phyloP scores from a whole-genome alignment of 2,113 vertebrate genomes.

The Sturnira hondurensis region DNA sequence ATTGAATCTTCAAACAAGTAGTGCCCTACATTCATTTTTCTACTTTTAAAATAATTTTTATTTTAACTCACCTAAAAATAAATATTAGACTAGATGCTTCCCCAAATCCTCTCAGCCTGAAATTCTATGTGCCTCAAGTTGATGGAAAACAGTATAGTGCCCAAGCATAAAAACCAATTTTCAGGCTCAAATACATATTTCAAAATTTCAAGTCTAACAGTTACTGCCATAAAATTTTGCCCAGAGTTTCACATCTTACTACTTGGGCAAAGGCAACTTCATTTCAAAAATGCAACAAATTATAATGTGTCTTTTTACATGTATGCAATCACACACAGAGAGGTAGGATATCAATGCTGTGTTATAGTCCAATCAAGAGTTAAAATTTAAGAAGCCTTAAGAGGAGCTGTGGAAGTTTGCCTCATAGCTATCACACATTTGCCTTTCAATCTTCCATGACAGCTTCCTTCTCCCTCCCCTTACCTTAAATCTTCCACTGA shows the following conservation, averaged over 20 bases:
- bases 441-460: neutral
- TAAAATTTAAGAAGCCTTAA: conserved; percentile 35
- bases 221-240: conserved; percentile 1
- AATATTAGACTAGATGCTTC: conserved; percentile 36
- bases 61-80: conserved; percentile 59
- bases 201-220: conserved; percentile 25
- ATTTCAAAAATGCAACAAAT: conserved; percentile 34
- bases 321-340: neutral
- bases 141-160: conserved; percentile 6
- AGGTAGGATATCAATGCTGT: neutral
- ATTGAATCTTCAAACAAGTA: conserved; percentile 1
- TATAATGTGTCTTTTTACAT: neutral
- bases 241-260: neutral
- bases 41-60: conserved; percentile 47
- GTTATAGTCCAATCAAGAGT: neutral
- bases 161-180: conserved; percentile 51
- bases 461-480: neutral
- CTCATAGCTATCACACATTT: neutral
- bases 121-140: conserved; percentile 13
- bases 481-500: conserved; percentile 37
- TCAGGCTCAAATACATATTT: conserved; percentile 36
- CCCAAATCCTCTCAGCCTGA: conserved; percentile 35
- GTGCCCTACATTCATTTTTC: neutral
- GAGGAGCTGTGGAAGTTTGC: neutral
- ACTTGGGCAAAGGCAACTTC: neutral